A percentile compares a stretch with the other conserved stretches of the same genome.
These are phyloP conservation scores for Panulirus ornatus DNA, from an alignment of 1,140 invertebrate species.

Conservation along the genomic window DNA sequence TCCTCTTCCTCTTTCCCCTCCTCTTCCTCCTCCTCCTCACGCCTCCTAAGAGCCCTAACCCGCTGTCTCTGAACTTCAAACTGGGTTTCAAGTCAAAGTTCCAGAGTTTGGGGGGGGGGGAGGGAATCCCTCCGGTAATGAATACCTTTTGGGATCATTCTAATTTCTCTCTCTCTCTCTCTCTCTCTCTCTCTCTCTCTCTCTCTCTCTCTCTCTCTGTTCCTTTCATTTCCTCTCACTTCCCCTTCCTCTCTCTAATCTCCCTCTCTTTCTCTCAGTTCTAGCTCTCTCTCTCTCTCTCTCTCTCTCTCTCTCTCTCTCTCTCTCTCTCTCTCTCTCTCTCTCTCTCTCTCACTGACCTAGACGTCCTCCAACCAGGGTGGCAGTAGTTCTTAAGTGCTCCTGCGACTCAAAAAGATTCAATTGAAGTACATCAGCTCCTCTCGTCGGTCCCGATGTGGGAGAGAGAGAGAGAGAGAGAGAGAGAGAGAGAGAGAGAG, in stretches of 20 bases:
- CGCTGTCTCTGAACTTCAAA: too few relatives aligned
- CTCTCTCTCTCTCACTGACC: too few relatives aligned
- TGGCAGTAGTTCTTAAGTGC: too few relatives aligned
- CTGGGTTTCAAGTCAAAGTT: too few relatives aligned
- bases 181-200: conserved; percentile 44
- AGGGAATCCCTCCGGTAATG: too few relatives aligned
- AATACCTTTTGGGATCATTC: too few relatives aligned
- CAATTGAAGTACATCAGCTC: background rate
- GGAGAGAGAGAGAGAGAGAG: background rate
- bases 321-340: too few relatives aligned
- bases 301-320: conserved; percentile 4
- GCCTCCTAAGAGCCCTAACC: too few relatives aligned
- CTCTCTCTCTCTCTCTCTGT: conserved; percentile 4
- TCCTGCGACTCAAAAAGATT: too few relatives aligned
- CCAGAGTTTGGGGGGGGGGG: too few relatives aligned
- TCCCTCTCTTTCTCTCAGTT: background rate
- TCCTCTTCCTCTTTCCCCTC: background rate
- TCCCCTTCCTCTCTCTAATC: background rate
- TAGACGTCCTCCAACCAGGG: too few relatives aligned
- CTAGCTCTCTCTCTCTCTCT: background rate
- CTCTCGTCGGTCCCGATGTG: background rate
- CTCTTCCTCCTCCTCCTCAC: conserved; percentile 1
- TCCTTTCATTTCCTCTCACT: conserved; percentile 9
- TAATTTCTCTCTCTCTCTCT: too few relatives aligned
- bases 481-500: conserved; percentile 26